Evolutionary conservation across 2,797 vertebrate genomes (phyloP).

Genomic region (Alosa sapidissima): DNA sequence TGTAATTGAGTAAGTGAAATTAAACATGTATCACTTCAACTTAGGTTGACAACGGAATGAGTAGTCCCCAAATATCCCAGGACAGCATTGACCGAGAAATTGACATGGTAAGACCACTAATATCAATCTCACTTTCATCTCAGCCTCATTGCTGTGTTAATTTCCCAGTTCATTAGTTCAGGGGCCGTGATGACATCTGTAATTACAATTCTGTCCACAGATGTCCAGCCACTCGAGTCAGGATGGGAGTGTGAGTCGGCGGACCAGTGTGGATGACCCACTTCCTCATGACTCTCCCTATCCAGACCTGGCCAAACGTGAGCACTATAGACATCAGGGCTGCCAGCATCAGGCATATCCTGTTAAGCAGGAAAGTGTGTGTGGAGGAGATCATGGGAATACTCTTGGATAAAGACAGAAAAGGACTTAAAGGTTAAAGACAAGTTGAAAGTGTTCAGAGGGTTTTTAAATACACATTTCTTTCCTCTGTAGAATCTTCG

Average conservation of each 20-base stretch:
- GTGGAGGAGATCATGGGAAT: not conserved
- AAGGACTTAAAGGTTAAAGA: not conserved
- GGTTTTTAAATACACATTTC: not conserved
- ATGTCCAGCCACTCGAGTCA: conserved; percentile 63
- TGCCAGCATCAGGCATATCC: not conserved
- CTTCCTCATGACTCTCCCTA: not conserved
- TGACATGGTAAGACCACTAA: conserved; percentile 57
- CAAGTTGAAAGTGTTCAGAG: too few species aligned
- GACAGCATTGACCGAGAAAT: conserved; percentile 42
- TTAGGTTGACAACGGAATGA: conserved; percentile 59
- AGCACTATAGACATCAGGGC: not conserved
- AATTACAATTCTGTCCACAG: conserved; percentile 55
- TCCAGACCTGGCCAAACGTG: conserved; percentile 28
- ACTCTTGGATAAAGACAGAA: not conserved
- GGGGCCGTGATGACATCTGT: not conserved
- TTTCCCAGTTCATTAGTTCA: not conserved
- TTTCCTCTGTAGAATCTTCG: not conserved
- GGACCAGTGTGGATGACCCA: conserved; percentile 34
- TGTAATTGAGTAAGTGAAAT: not conserved
- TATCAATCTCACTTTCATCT: not conserved
- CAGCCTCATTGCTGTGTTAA: not conserved
- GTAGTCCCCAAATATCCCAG: conserved; percentile 55
- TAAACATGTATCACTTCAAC: not conserved
- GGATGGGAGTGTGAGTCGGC: conserved; percentile 56
- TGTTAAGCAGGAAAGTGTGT: not conserved